phyloP scores from a whole-genome alignment of 2,797 vertebrate genomes.

The Bovichtus variegatus region DNA sequence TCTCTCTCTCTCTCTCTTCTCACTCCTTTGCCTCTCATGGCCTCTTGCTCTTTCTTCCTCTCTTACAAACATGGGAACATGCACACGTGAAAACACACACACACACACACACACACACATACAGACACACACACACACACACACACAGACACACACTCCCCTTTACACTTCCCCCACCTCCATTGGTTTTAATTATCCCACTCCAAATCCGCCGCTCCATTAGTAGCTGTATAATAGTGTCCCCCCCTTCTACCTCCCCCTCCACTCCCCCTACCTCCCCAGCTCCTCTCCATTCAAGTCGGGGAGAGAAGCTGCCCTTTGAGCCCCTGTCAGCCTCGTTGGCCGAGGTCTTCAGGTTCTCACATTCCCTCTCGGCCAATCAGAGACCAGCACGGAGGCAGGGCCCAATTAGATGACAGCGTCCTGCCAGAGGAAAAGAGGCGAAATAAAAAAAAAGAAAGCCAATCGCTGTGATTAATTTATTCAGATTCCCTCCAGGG shows the following conservation, averaged over 20 bases:
- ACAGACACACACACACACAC: conserved; percentile 44
- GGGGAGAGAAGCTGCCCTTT: conserved; percentile 84
- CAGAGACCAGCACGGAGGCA: conserved; percentile 61
- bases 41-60: conserved; percentile 59
- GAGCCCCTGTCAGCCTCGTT: conserved; percentile 87
- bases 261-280: conserved; percentile 51
- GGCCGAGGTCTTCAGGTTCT: conserved; percentile 92
- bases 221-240: conserved; percentile 85
- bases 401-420: conserved; percentile 86
- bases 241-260: conserved; percentile 52
- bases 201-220: conserved; percentile 84
- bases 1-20: conserved; percentile 54
- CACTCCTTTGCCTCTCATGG: conserved; percentile 57
- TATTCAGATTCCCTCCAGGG: conserved; percentile 83
- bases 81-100: conserved; percentile 64
- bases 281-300: conserved; percentile 82
- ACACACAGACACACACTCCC: not conserved
- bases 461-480: conserved; percentile 93
- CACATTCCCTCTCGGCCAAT: conserved; percentile 89
- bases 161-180: conserved; percentile 28
- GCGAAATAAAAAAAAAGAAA: conserved; percentile 61
- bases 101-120: conserved; percentile 30
- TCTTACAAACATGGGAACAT: conserved; percentile 71
- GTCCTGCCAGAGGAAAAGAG: conserved; percentile 55
- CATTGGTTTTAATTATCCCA: conserved; percentile 85